Evolutionary conservation across 2,113 vertebrate genomes (phyloP).

Genomic region (Phasianus colchicus): DNA sequence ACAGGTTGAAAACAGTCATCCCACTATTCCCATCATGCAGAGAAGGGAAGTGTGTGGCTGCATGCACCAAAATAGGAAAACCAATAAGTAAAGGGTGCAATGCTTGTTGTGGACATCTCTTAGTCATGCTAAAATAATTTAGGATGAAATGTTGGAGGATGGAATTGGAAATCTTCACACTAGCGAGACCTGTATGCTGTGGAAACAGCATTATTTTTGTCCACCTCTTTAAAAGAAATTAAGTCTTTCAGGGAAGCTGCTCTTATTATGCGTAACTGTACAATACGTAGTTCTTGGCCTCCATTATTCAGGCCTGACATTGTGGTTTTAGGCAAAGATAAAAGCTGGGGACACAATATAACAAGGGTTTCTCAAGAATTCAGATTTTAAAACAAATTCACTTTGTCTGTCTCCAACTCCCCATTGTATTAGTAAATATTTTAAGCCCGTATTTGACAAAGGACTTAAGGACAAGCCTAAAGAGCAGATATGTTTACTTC

Average conservation of each 20-base stretch:
- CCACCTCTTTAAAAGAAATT: background rate
- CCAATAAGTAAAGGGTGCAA: background rate
- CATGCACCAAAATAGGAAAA: background rate
- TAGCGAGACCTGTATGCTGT: background rate
- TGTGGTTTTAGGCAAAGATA: background rate
- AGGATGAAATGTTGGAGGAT: background rate
- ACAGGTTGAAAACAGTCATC: background rate
- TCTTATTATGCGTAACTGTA: background rate
- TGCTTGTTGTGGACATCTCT: background rate
- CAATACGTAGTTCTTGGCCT: background rate
- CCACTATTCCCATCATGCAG: background rate
- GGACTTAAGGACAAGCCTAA: background rate
- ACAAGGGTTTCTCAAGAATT: background rate
- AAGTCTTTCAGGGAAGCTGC: background rate
- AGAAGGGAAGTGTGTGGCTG: background rate
- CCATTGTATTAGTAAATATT: constrained; percentile 30
- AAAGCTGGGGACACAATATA: background rate
- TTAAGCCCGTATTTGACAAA: constrained; percentile 1
- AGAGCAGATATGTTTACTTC: constrained; percentile 2
- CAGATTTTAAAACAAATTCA: background rate
- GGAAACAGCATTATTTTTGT: background rate
- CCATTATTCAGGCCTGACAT: background rate
- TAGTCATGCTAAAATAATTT: background rate
- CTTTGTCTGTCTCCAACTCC: background rate
- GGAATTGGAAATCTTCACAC: background rate